Conservation (phyloP, 2,888 invertebrate genomes). For the Myopa tessellatipennis region DNA sequence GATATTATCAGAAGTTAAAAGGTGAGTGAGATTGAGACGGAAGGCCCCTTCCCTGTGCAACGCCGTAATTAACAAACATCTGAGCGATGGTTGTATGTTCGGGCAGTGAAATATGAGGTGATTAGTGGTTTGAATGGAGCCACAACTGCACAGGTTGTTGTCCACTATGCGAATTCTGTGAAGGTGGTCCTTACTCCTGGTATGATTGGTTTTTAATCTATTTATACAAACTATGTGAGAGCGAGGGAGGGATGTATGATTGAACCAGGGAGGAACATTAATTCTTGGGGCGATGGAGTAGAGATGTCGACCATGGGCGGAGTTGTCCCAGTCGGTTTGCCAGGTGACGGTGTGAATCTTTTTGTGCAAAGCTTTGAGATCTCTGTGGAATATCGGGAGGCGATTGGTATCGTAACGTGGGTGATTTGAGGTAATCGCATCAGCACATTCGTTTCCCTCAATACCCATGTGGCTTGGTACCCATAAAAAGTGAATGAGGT, state of each 20-base stretch:
- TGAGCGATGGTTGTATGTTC: too few species aligned
- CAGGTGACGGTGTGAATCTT: not conserved
- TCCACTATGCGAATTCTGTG: too few species aligned
- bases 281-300: not conserved
- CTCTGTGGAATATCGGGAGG: not conserved
- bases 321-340: slow-evolving; percentile 18
- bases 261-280: slow-evolving; percentile 27
- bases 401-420: not conserved
- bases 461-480: slow-evolving; percentile 26
- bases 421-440: not conserved
- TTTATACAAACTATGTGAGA: not conserved
- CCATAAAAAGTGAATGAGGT: slow-evolving; percentile 10
- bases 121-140: too few species aligned
- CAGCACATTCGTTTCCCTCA: slow-evolving; percentile 19
- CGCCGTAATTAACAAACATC: too few species aligned
- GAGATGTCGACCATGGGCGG: slow-evolving; percentile 10
- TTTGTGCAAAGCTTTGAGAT: slow-evolving; percentile 2
- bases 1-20: too few species aligned
- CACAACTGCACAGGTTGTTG: too few species aligned
- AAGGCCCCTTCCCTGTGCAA: too few species aligned
- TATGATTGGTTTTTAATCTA: slow-evolving; percentile 17
- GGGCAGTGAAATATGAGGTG: too few species aligned
- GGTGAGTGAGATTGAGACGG: too few species aligned
- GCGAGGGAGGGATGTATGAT: not conserved
- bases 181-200: not conserved